Conservation (phyloP, 1,140 invertebrate species). For the Hypsibius dujardini region DNA sequence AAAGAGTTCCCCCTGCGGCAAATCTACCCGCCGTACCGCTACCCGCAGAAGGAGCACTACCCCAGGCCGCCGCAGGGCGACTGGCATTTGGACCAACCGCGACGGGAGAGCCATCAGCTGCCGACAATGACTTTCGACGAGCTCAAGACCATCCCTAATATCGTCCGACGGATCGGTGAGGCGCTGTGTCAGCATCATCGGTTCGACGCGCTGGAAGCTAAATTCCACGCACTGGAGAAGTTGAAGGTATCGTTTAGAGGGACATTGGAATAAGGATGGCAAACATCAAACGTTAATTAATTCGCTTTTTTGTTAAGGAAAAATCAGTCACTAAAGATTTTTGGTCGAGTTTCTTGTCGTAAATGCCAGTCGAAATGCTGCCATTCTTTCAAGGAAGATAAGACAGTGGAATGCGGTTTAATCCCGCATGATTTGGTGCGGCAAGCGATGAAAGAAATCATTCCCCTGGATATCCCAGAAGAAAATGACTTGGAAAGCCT, state of each 20-base stretch:
- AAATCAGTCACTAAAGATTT: background rate
- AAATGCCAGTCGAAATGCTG: slow-evolving; percentile 5
- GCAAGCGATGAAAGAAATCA: background rate
- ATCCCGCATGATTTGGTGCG: background rate
- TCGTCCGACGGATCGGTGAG: background rate
- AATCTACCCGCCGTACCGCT: background rate
- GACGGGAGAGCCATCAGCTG: background rate
- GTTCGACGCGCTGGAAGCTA: background rate
- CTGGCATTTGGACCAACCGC: background rate
- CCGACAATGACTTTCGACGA: slow-evolving; percentile 9
- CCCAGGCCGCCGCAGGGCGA: background rate
- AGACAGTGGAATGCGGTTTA: background rate
- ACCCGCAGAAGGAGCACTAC: background rate
- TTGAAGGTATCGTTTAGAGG: background rate
- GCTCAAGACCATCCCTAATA: background rate
- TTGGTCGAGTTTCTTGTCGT: background rate
- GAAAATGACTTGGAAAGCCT: background rate
- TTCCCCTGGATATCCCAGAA: background rate
- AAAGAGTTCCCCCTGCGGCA: slow-evolving; percentile 2
- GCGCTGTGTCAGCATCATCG: background rate
- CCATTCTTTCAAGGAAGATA: background rate
- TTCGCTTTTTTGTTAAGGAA: background rate
- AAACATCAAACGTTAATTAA: no score
- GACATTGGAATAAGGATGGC: no score
- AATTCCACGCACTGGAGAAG: background rate